phyloP scores from a whole-genome alignment of 2,888 invertebrate species.

The Napeogenes inachia region DNA sequence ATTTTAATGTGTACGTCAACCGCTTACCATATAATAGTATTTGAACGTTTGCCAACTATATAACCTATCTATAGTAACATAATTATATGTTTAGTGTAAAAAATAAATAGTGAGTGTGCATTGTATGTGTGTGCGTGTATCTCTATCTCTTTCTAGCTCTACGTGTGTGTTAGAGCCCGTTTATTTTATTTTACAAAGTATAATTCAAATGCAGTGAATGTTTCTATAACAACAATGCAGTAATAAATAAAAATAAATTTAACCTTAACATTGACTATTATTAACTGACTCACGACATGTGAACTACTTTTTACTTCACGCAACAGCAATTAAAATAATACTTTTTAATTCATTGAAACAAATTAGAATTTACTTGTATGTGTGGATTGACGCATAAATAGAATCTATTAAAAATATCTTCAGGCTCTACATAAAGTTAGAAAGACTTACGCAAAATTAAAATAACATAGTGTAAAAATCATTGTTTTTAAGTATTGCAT shows the following conservation, averaged over 20 bases:
- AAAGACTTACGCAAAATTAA: too few species aligned
- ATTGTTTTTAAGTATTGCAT: too few species aligned
- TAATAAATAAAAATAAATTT: slow-evolving; percentile 4
- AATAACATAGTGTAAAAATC: too few species aligned
- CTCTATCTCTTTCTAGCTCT: background rate
- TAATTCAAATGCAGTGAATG: background rate
- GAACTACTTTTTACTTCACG: too few species aligned
- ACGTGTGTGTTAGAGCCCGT: background rate
- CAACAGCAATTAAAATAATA: too few species aligned
- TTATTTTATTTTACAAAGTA: slow-evolving; percentile 1
- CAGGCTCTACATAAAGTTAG: too few species aligned
- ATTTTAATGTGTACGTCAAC: background rate
- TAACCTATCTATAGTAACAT: background rate
- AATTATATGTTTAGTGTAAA: background rate
- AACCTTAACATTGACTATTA: slow-evolving; percentile 2
- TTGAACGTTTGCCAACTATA: background rate
- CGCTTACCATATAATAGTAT: background rate
- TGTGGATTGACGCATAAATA: too few species aligned
- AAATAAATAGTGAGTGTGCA: background rate
- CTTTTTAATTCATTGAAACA: too few species aligned
- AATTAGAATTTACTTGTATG: too few species aligned
- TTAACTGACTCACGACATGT: background rate
- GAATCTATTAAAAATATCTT: too few species aligned
- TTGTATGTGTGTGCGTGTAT: background rate
- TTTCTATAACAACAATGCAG: background rate